Percentiles rank a stretch among this genome's conserved stretches.
Evolutionary conservation across 1,140 invertebrate species (phyloP).

Genomic region (Micrasema minimum): DNA sequence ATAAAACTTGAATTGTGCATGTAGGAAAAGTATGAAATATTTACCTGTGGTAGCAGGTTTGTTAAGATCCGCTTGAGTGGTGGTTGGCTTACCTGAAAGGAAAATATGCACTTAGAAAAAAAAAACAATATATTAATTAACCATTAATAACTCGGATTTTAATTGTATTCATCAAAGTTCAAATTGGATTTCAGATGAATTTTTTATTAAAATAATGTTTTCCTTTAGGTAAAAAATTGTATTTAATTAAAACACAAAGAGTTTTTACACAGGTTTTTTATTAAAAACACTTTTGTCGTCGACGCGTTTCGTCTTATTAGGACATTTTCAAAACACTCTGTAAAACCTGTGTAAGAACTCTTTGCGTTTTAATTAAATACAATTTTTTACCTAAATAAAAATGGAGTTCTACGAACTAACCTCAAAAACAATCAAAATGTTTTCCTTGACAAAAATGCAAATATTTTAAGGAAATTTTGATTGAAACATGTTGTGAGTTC

Average conservation of each 20-base stretch:
- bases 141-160: neutral
- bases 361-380: no score
- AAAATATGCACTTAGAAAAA: neutral
- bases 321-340: neutral
- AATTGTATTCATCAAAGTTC: neutral
- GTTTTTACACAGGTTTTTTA: no score
- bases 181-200: neutral
- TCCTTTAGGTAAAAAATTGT: neutral
- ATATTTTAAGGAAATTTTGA: no score
- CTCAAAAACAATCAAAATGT: neutral
- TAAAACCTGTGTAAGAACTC: neutral
- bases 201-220: neutral
- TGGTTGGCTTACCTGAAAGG: conserved; percentile 19
- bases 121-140: neutral
- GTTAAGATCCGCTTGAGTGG: neutral
- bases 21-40: no score
- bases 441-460: no score
- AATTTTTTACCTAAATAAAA: no score
- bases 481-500: no score
- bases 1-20: no score
- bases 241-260: no score
- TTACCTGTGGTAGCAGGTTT: conserved; percentile 1
- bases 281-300: no score
- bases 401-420: no score
- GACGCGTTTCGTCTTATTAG: no score